Conservation (phyloP, 2,113 vertebrate species). For the Xiphophorus couchianus region DNA sequence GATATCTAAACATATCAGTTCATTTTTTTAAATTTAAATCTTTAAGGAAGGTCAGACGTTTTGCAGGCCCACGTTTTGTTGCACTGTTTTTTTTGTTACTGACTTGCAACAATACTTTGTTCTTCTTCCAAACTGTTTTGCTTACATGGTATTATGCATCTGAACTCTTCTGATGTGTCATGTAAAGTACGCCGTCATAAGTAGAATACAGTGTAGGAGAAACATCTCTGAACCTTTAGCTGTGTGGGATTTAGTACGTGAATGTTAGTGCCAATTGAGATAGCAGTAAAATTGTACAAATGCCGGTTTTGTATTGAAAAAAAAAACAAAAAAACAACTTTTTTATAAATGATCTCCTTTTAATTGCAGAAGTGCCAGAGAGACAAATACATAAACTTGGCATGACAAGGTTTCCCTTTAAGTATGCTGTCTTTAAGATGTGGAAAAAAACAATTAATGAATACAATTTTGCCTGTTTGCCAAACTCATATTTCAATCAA, state of each 20-base stretch:
- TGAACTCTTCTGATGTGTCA: slow-evolving; percentile 6
- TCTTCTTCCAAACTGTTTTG: not conserved
- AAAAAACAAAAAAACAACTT: slow-evolving; percentile 21
- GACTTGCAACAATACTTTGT: not conserved
- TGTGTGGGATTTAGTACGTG: slow-evolving; percentile 60
- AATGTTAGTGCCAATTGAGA: slow-evolving; percentile 65
- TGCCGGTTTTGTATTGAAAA: slow-evolving; percentile 64
- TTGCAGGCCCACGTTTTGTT: not conserved
- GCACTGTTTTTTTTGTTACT: not conserved
- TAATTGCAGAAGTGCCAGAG: slow-evolving; percentile 56
- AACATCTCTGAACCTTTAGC: slow-evolving; percentile 39
- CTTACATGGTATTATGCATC: slow-evolving; percentile 33
- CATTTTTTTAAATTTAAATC: slow-evolving; percentile 7
- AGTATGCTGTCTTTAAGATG: slow-evolving; percentile 24
- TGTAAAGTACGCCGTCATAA: slow-evolving; percentile 37
- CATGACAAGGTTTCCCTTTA: slow-evolving; percentile 45
- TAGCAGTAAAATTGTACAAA: slow-evolving; percentile 67
- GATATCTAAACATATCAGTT: slow-evolving; percentile 24
- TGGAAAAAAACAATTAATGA: not conserved
- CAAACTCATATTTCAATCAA: slow-evolving; percentile 29
- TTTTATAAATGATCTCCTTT: slow-evolving; percentile 56
- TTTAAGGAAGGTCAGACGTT: slow-evolving; percentile 4
- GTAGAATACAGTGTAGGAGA: slow-evolving; percentile 45
- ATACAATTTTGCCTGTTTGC: slow-evolving; percentile 6
- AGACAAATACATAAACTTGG: slow-evolving; percentile 56